Evolutionary conservation across 2,113 vertebrate species (phyloP), one percentile per base, ranked within the genome.

Genomic region (Bufo gargarizans): DNA sequence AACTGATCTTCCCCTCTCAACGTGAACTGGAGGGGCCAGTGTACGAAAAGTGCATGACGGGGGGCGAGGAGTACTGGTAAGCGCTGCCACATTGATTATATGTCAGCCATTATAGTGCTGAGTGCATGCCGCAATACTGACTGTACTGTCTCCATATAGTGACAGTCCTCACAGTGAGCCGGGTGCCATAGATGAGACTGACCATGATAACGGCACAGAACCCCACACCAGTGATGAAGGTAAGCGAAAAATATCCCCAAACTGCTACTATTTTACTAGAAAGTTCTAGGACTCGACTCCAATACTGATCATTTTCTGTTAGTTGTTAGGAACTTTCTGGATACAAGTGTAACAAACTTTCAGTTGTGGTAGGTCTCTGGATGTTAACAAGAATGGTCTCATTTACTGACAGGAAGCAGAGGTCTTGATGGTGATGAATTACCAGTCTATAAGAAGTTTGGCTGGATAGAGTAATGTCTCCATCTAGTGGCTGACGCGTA

Each of bases 91-190:
- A 12, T 43, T n/a, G 20, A 65, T 1, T 65, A 65, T 65, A n/a
- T 19, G 1, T 1, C 33, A 33, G 33, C 1, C 1, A 33, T 33
- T 33, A 33, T 33, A 33, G 33, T 33, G 33, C 33, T 33, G 33
- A 33, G 33, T 33, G 33, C 33, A 33, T 33, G 4, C 43, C 9
- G 71, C 17, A 6, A 49, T 76, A 50, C 1, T 76, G 72, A 76
- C 8, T 74, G 6, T 72, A 45, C 1, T 72, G 43, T 72, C 47
- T 89, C n/a, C 1, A 87, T 94, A 1, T 92, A 99, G 98, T 59
- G 98, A 99, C 92, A 99, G 98, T 91, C 98, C 98, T 0, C 98
- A 99, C 95, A 99, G 98, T 6, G 98, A 99, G 92, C 98, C 98
- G 0, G 98, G 98, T 87, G 96, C 97, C 89, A 99, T 99, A 1